These are phyloP conservation scores for Falcaria lacertinaria DNA, from an alignment of 2,888 invertebrate genomes.

Conservation along the genomic window DNA sequence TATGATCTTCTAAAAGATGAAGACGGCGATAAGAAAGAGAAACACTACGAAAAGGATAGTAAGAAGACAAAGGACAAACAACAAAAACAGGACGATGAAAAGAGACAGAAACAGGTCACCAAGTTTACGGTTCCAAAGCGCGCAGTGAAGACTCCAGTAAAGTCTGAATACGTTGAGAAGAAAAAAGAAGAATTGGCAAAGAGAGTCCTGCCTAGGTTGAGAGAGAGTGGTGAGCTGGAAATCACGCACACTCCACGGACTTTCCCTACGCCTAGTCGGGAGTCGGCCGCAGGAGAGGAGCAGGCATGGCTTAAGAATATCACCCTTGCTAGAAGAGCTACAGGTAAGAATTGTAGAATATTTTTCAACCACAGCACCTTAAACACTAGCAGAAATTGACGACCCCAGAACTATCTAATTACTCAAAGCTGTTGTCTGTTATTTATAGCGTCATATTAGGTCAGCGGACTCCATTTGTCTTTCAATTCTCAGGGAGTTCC, in stretches of 20 bases:
- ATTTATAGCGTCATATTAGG: no score
- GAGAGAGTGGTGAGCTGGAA: constrained; percentile 79
- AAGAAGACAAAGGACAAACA: constrained; percentile 10
- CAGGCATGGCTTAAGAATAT: constrained; percentile 90
- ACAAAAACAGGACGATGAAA: constrained; percentile 7
- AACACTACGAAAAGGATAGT: not conserved
- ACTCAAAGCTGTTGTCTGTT: no score
- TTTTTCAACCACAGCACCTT: no score
- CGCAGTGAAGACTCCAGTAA: constrained; percentile 37
- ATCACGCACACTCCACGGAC: constrained; percentile 86
- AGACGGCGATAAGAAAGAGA: not conserved
- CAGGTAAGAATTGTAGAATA: constrained; percentile 43
- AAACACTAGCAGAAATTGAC: no score
- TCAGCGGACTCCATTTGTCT: no score
- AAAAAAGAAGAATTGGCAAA: constrained; percentile 53
- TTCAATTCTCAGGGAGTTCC: no score
- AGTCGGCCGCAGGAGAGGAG: constrained; percentile 85
- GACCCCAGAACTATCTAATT: no score
- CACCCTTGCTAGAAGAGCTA: constrained; percentile 83
- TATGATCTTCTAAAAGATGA: no score
- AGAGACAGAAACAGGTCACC: constrained; percentile 4
- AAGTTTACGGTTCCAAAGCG: constrained; percentile 14
- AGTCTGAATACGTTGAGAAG: constrained; percentile 56
- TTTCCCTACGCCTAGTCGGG: constrained; percentile 90
- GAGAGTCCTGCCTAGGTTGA: constrained; percentile 74